These are phyloP conservation scores for Porites lutea DNA, from an alignment of 64 coral and sea anemone genomes.

Conservation along the genomic window DNA sequence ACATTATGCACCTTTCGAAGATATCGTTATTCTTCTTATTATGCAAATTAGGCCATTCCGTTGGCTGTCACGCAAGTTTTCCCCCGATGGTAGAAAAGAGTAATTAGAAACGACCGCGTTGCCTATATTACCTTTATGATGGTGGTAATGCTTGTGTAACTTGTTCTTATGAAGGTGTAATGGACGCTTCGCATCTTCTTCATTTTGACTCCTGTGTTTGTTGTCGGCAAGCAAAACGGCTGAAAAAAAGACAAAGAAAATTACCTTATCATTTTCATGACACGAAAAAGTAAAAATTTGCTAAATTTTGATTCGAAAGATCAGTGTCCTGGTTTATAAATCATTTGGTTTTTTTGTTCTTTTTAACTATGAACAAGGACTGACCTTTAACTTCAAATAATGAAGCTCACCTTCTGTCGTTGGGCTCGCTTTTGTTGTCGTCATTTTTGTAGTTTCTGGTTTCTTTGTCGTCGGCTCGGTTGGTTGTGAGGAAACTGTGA, in stretches of 20 bases:
- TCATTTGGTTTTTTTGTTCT: no score
- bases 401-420: background rate
- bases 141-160: constrained; percentile 3
- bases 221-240: background rate
- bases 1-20: no score
- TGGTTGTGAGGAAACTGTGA: background rate
- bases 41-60: no score
- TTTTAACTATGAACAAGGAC: no score
- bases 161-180: constrained; percentile 3
- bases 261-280: background rate
- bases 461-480: background rate
- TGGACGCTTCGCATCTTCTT: background rate
- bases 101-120: no score
- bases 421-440: background rate
- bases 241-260: background rate
- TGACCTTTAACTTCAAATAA: background rate
- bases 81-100: no score
- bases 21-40: no score
- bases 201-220: background rate
- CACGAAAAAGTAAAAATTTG: no score
- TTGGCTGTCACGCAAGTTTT: no score
- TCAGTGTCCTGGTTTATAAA: no score
- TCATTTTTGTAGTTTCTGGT: background rate
- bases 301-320: no score
- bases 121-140: background rate